Evolutionary conservation across 2,113 vertebrate genomes (phyloP).

Genomic region (Amblyornis subalaris): DNA sequence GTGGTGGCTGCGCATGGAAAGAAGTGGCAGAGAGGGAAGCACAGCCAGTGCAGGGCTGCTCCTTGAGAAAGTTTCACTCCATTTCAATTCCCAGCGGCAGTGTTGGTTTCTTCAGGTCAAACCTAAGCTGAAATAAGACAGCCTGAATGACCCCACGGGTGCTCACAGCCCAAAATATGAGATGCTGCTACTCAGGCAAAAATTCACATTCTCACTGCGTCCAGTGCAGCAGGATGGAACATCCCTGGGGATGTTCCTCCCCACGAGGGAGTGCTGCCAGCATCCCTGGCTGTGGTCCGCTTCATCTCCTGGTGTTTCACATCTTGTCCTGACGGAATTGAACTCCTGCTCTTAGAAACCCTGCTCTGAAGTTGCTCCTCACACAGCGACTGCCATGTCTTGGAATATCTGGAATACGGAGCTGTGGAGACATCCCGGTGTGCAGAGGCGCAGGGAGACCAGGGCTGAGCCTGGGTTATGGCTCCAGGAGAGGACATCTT

Average conservation of each 20-base stretch:
- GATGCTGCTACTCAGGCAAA: background rate
- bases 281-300: background rate
- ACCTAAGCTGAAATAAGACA: background rate
- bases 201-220: background rate
- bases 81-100: background rate
- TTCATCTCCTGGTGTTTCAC: background rate
- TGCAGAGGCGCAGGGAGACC: background rate
- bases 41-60: background rate
- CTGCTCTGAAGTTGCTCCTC: background rate
- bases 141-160: background rate
- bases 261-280: background rate
- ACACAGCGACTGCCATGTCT: background rate
- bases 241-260: too few relatives aligned
- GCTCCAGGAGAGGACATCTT: background rate
- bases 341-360: background rate
- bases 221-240: background rate
- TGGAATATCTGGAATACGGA: background rate
- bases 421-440: background rate
- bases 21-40: background rate
- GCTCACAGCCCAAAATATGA: background rate
- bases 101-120: background rate
- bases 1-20: background rate
- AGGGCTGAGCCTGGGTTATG: background rate
- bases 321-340: background rate
- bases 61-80: fast-evolving